Base-by-base conservation (phyloP, 2,888 invertebrate genomes). In the Teinopalpus imperialis region DNA sequence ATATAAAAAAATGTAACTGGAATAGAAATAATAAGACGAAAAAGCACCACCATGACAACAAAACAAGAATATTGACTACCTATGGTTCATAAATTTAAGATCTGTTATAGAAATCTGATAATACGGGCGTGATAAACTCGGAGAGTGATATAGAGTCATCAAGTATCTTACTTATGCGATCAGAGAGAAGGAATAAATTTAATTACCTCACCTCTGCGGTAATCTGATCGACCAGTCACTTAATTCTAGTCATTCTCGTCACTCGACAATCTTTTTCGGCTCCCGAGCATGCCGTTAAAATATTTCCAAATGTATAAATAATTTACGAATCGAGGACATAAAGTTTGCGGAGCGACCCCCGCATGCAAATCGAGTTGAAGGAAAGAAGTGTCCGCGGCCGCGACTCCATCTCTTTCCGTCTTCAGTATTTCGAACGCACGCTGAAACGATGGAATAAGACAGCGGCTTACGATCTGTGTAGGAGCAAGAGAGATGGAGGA, bases 291-390 rank as follows among this genome's bases (percentile, higher is more conserved):
- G 64, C 77, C 79, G 81, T 81, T 81, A 86, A 88, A 87, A 86
- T 83, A 87, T 86, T 86, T 83, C 73, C 78, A 78, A 87, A 86
- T 74, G 82, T 71, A 85, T 88, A 83, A 87, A 88, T 88, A 81
- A 86, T 87, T 87, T 83, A 88, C 80, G 79, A 76, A 85, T 81
- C 78, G 85, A 87, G 86, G 85, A 87, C 86, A 83, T 83, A 87
- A 88, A 88, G 81, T 88, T 88, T 86, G 81, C 75, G 68, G 70
- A 75, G 76, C 81, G 80, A 81, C 81, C 83, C 78, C 76, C 78
- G 80, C 81, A 87, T 88, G 88, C 87, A 88, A 88, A 88, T 88
- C 78, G 81, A 85, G 87, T 86, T 85, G 80, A 60, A 76, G 66
- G 75, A 81, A 85, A 82, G 81, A 86, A 83, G 75, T 78, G 83